Conservation (phyloP, 2,888 invertebrate genomes). For the Junonia oenone region DNA sequence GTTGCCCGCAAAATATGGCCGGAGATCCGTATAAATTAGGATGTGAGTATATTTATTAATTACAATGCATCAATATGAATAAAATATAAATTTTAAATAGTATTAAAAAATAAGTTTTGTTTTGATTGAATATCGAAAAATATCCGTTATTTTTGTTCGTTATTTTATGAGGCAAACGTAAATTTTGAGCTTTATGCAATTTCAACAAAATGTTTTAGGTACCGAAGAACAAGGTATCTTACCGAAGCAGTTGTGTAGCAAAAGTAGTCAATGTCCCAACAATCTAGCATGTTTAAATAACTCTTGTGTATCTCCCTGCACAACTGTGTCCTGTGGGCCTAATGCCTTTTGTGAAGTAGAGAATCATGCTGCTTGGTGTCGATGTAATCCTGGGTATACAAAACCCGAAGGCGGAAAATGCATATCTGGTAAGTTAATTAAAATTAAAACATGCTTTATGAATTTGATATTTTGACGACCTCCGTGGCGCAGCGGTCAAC, state of each 20-base stretch:
- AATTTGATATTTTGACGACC: no score
- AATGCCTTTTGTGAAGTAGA: conserved; percentile 93
- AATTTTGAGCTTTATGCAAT: no score
- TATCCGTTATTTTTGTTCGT: no score
- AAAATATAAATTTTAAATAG: no score
- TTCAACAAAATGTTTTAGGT: no score
- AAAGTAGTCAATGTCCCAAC: conserved; percentile 88
- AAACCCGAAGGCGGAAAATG: conserved; percentile 90
- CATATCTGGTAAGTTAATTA: conserved; percentile 83
- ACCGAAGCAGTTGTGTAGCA: conserved; percentile 83
- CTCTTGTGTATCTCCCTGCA: conserved; percentile 90
- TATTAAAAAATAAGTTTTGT: no score
- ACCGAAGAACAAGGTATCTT: conserved; percentile 59
- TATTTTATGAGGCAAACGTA: no score
- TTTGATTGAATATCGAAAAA: no score
- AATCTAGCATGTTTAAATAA: conserved; percentile 88
- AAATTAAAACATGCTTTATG: not conserved
- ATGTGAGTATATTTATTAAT: conserved; percentile 76
- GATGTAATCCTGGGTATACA: conserved; percentile 89
- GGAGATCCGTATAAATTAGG: conserved; percentile 93
- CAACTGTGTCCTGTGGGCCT: conserved; percentile 86
- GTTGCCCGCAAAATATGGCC: conserved; percentile 89
- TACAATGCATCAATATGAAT: not conserved
- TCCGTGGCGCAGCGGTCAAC: no score
- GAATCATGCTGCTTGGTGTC: conserved; percentile 93